Evolutionary conservation across 2,888 invertebrate species (phyloP), one percentile per base, ranked within the genome.

Genomic region (Leucophenga maculata): DNA sequence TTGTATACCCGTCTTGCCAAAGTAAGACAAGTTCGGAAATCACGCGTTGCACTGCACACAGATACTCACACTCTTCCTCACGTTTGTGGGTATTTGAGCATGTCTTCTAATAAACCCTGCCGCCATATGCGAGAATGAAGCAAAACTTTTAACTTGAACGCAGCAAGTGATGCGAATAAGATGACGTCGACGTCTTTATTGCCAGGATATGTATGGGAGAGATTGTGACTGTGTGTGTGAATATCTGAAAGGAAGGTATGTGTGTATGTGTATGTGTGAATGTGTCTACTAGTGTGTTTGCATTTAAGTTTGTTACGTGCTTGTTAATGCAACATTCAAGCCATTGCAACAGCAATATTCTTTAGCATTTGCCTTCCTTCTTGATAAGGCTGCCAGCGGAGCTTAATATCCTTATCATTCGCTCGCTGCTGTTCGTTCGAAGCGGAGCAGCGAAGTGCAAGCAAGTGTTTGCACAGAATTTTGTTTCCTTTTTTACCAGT

Each of bases 271-370:
- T 68, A 70, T 73, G 67, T 73, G 67, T 69, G 72, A 70, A 70
- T 74, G 69, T 72, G 3, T 39, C 11, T 39, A 11, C 39, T 39
- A 11, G 9, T 39, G 39, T 8, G 39, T 39, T 18, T 55, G 22
- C 46, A 31, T 46, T 64, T 20, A 20, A 46, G 44, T 64, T 26
- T 48, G 46, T 69, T 80, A 80, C 80, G 80, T 83, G 80, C 75
- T 82, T 83, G 83, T 80, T 84, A 81, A 78, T 83, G 80, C 84
- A 86, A 85, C 84, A 86, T 85, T 86, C 80, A 84, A 86, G 84
- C 85, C 83, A 86, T 86, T 84, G 85, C 80, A 82, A 76, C 78
- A 78, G 73, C 77, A 75, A 72, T 72, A 69, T 72, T 73, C 74
- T 74, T 69, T 59, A 52, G 69, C 67, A 69, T 50, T 50, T 50